Base-by-base conservation (phyloP, 2,797 vertebrate genomes). In the Ptychadena robeensis region DNA sequence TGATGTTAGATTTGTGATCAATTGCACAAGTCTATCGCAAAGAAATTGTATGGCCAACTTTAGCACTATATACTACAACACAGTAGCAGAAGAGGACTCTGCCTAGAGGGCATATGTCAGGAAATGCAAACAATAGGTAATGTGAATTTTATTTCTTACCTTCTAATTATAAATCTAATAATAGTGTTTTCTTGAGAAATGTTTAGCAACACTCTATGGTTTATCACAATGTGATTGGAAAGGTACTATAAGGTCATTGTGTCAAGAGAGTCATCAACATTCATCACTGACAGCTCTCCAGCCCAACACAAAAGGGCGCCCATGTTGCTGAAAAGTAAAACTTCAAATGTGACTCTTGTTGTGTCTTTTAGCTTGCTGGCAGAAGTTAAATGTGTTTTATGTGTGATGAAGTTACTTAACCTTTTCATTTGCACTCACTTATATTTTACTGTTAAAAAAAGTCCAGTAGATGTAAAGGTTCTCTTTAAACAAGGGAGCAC, bases 321-420 rank as follows among this genome's bases (percentile, higher is more conserved):
- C 22, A 48, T 65, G 66, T 63, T 81, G 37, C 30, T 76, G 73
- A 76, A 76, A 38, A 70, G 66, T 53, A 35, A 38, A 25, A n/a
- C 30, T 57, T 38, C 30, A 30, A 38, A 31, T 76, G 27, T 80
- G 72, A 74, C 57, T 48, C 61, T 61, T 68, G 27, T 25, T 32
- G 22, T 70, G 70, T 80, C 76, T 57, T 64, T 31, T 32, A 18
- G 35, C 35, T 0, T 64, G 71, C 69, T 85, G 82, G 76, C 44
- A 79, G 48, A n/a, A 34, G 63, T 74, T 48, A 53, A 37, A 65
- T 80, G 61, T 44, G 74, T 85, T 80, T 85, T 53, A 80, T 71
- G 38, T 71, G 71, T 80, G 66, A 70, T 76, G 66, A 75, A 80
- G 78, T 85, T 85, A 81, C 72, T 81, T 85, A 85, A 85, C 78